Base-by-base conservation (phyloP, 2,888 invertebrate genomes). In the Tubulanus polymorphus region DNA sequence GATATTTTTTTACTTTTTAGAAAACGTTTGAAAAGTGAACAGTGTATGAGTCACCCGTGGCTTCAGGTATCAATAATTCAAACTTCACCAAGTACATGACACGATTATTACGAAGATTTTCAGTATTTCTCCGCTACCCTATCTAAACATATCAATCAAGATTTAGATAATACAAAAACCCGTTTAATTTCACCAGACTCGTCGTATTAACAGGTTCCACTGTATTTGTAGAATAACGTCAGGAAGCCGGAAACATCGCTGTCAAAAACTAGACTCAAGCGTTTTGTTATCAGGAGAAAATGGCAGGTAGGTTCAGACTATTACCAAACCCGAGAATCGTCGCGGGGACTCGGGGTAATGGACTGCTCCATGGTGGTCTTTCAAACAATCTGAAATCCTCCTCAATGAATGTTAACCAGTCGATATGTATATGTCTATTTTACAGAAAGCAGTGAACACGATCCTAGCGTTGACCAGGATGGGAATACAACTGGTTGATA, bases 1-100 rank as follows among this genome's bases (percentile, higher is more conserved):
- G 37, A 41, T 25, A 23, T 52, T 55, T 6, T 52, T 56, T 56
- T 47, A 37, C 45, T 50, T 68, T 71, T n/a, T 82, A 92, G 92
- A 70, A 83, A 85, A 61, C 86, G 94, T 76, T 86, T 91, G 84
- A 86, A 88, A 72, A 91, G 93, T 60, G 84, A 85, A 70, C 86
- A 90, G 79, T 90, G 93, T 81, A 84, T 93, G 73, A 86, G 88
- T 61, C 94, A 95, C 81, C 85, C 85, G 68, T 95, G 95, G 95
- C 83, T 95, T 65, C 70, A 74, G 67, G 79, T 80, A 69, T 70
- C 3, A 25, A 53, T 8, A 48, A 8, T 20, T 48, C n/a, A 32
- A 32, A 32, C 18, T 51, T 47, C 20, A 10, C 12, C 20, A 20
- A 45, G 8, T 20, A n/a, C 46, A n/a, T 20, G 10, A 45, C 20